Evolutionary conservation across 2,888 invertebrate species (phyloP).

Genomic region (Apamea epomidion): DNA sequence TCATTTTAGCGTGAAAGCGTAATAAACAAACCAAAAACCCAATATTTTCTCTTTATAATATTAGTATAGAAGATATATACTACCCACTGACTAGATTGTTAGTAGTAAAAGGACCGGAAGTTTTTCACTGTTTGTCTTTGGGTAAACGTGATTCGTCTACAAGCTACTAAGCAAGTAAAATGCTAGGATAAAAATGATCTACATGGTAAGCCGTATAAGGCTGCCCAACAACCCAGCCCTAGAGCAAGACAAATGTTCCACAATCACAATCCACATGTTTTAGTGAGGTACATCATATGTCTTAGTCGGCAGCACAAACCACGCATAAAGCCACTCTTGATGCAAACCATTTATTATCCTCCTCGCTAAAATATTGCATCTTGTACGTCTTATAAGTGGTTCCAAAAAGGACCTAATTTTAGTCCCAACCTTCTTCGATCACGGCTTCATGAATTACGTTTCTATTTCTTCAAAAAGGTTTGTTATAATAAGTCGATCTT

Average conservation of each 20-base stretch:
- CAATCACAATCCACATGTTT: constrained; percentile 61
- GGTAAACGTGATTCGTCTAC: not conserved
- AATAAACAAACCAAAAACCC: not conserved
- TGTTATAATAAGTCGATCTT: constrained; percentile 20
- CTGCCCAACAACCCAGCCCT: not conserved
- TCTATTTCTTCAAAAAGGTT: constrained; percentile 35
- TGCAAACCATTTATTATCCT: constrained; percentile 62
- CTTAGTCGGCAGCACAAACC: constrained; percentile 61
- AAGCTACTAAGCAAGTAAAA: constrained; percentile 28
- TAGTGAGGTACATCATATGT: constrained; percentile 61
- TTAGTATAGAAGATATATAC: not conserved
- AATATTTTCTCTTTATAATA: too few species aligned
- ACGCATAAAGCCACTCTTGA: constrained; percentile 57
- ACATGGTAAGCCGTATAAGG: constrained; percentile 31
- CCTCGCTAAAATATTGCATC: constrained; percentile 46
- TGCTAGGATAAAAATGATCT: constrained; percentile 44
- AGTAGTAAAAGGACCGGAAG: not conserved
- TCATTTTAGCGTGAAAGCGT: not conserved
- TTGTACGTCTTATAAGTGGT: constrained; percentile 51
- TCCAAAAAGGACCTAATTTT: constrained; percentile 28
- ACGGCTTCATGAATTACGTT: constrained; percentile 20
- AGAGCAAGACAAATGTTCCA: constrained; percentile 60
- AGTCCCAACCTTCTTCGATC: constrained; percentile 9
- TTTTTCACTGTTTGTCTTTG: not conserved
- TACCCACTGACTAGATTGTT: not conserved